Evolutionary conservation across 2,113 vertebrate genomes (phyloP).

Genomic region (Crocuta crocuta): DNA sequence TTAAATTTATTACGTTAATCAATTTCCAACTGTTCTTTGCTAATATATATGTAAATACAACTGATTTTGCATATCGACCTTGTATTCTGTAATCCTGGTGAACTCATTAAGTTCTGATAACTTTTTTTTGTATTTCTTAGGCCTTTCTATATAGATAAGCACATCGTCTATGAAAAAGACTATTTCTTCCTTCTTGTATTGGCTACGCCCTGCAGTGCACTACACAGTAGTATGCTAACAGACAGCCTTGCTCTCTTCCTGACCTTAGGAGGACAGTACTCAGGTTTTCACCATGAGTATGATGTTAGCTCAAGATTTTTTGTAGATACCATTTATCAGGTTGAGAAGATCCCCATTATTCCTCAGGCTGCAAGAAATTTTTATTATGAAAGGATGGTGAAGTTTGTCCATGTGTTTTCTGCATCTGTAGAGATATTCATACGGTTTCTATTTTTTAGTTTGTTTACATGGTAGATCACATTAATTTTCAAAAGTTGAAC

Average conservation of each 20-base stretch:
- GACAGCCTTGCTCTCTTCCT: not conserved
- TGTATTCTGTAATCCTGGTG: not conserved
- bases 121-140: not conserved
- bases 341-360: not conserved
- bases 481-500: not conserved
- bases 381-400: not conserved
- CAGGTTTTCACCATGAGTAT: not conserved
- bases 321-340: not conserved
- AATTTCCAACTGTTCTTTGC: not conserved
- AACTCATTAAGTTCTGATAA: not conserved
- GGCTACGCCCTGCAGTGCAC: not conserved
- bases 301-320: not conserved
- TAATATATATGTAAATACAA: not conserved
- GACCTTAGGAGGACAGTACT: not conserved
- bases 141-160: not conserved
- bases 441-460: not conserved
- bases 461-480: not conserved
- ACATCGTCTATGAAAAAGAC: not conserved
- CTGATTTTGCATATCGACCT: not conserved
- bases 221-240: not conserved
- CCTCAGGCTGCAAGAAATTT: not conserved
- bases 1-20: not conserved
- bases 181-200: not conserved
- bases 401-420: not conserved
- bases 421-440: not conserved